Evolutionary conservation across 1,140 invertebrate species (phyloP), one percentile per base, ranked within the genome.

Genomic region (Zaprionus nigranus): DNA sequence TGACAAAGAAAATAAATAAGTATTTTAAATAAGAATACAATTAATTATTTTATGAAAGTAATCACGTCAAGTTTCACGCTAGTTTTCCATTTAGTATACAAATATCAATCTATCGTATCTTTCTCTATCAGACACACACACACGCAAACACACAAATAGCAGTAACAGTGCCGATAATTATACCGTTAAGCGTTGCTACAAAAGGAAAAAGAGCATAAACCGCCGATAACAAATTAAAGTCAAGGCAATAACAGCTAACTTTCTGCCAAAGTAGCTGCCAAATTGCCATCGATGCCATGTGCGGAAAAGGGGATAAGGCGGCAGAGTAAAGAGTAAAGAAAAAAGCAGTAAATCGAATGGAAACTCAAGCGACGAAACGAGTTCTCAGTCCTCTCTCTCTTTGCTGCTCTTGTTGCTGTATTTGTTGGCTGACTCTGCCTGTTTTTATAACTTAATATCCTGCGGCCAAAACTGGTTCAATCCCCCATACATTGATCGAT

Each of bases 391-490:
- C 1, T 63, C 56, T 62, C 22, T 3, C 46, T 3, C 46, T 68
- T 58, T 62, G n/a, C 24, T 54, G 12, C 40, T 40, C 12, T 77
- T 59, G 79, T 60, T 38, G 36, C 13, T 40, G 3, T 34, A 34
- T 34, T 51, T 51, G 46, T 51, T 51, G 62, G 54, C 66, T 60
- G 78, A 63, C 65, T 62, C 36, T 71, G 79, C 79, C 58, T 71
- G 69, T 71, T 82, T 77, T 86, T 82, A 86, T 86, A 68, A 83
- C 79, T 86, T 79, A 86, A 86, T 86, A 86, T 86, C 82, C 82
- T 86, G 83, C 75, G 69, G 83, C 51, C 38, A 82, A 85, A 86
- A 86, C 82, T 86, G 83, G 82, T 86, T 86, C 83, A 87, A 66
- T 67, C 60, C 53, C 43, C 43, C 46, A 60, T 64, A 58, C 70